These are phyloP conservation scores for Thunnus maccoyii DNA, from an alignment of 2,113 vertebrate genomes.

Conservation along the genomic window DNA sequence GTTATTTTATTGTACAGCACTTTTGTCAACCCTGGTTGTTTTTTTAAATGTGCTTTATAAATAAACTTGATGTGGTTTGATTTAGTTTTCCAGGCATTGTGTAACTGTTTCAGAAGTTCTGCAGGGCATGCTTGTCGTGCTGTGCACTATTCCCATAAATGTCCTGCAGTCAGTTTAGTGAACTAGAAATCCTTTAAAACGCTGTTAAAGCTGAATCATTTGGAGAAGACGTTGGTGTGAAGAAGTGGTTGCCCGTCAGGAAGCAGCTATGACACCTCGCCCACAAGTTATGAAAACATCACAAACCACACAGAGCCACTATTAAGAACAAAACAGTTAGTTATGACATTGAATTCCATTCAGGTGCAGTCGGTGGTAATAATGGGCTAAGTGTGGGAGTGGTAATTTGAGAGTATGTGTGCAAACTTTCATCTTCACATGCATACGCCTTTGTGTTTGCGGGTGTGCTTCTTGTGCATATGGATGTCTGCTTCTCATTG, in stretches of 20 bases:
- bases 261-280: neutral
- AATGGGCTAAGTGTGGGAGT: neutral
- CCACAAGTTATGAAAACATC: constrained; percentile 42
- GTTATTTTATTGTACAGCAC: too few species aligned
- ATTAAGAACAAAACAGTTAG: constrained; percentile 18
- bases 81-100: neutral
- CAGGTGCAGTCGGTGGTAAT: neutral
- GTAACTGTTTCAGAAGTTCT: neutral
- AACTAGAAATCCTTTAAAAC: neutral
- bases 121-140: neutral
- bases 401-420: neutral
- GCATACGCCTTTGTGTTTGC: neutral
- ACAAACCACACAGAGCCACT: constrained; percentile 22
- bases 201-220: constrained; percentile 40
- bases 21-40: too few species aligned
- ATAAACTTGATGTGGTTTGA: too few species aligned
- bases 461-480: neutral
- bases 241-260: constrained; percentile 3
- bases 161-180: neutral
- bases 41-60: too few species aligned
- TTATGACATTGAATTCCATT: constrained; percentile 34
- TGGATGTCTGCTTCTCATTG: neutral
- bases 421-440: constrained; percentile 12
- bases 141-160: neutral
- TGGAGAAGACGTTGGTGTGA: constrained; percentile 19